Base-by-base conservation (phyloP, 2,888 invertebrate species). In the Clepsis dumicolana region DNA sequence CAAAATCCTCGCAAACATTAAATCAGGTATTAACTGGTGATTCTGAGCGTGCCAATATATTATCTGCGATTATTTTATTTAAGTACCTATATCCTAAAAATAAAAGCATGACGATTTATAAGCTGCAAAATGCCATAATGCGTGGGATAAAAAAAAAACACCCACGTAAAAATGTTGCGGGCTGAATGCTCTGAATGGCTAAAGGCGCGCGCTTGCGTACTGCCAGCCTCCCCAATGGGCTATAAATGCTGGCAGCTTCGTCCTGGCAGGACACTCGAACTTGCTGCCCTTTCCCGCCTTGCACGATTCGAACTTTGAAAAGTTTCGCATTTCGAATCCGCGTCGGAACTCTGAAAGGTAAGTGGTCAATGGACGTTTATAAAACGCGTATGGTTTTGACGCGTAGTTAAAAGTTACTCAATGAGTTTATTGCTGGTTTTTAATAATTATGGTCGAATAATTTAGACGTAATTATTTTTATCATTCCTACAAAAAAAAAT, bases 211-310 rank as follows among this genome's bases (percentile, higher is more conserved):
- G 75, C 74, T 50, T 65, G 74, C 74, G 72, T 74, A 57, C 71
- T 74, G 71, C 75, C 73, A 63, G 56, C 66, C 32, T 25, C 63
- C 65, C 74, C 59, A 63, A 53, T 10, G 21, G 35, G 50, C 70
- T 76, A 75, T 76, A 76, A 76, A 76, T 72, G 73, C 70, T 71
- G 74, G 71, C 65, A 54, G 71, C 66, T 44, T 18, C 65, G 35
- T 14, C 35, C 29, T 21, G 25, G n/a, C 14, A n/a, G 38, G 62
- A 60, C 74, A 74, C 69, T 74, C 63, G 62, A 71, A 67, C 54
- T 68, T 70, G 71, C 68, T 69, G 74, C 73, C 67, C 38, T 70
- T 74, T 70, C 69, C 71, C 70, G 73, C 65, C 48, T 29, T 62
- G 62, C 64, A 52, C 54, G 61, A 61, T 70, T 64, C 48, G 25